Conservation (phyloP, 2,797 vertebrate species). For the Alexandromys oeconomus region DNA sequence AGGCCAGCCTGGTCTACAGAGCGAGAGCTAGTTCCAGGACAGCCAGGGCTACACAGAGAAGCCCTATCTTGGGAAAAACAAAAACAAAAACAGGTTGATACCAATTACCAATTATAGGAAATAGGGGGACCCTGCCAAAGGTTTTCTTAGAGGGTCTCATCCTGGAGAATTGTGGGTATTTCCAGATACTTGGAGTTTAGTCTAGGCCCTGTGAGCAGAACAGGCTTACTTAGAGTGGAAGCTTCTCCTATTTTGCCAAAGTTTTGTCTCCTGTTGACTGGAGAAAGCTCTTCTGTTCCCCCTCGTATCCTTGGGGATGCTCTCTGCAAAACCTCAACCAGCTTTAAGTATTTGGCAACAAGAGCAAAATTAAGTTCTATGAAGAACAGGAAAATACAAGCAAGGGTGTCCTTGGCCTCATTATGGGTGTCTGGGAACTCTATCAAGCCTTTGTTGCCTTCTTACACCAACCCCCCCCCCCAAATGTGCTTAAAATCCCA, state of each 20-base stretch:
- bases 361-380: slow-evolving; percentile 75
- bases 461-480: neutral
- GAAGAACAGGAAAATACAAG: slow-evolving; percentile 77
- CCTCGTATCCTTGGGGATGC: neutral
- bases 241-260: neutral
- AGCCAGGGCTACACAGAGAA: neutral
- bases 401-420: slow-evolving; percentile 57
- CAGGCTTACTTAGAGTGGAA: accelerated
- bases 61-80: neutral
- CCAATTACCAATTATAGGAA: neutral
- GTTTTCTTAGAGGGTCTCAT: neutral
- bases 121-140: neutral
- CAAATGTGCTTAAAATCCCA: too few species aligned
- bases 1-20: neutral
- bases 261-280: neutral
- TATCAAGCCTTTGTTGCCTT: neutral
- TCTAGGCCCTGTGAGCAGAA: neutral
- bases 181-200: neutral
- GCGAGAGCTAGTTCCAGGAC: neutral
- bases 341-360: slow-evolving; percentile 82
- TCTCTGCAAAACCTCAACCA: slow-evolving; percentile 72
- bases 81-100: neutral
- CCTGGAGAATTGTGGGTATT: neutral
- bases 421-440: neutral
- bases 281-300: neutral